phyloP scores from a whole-genome alignment of 2,797 vertebrate genomes.

The Xenops minutus region DNA sequence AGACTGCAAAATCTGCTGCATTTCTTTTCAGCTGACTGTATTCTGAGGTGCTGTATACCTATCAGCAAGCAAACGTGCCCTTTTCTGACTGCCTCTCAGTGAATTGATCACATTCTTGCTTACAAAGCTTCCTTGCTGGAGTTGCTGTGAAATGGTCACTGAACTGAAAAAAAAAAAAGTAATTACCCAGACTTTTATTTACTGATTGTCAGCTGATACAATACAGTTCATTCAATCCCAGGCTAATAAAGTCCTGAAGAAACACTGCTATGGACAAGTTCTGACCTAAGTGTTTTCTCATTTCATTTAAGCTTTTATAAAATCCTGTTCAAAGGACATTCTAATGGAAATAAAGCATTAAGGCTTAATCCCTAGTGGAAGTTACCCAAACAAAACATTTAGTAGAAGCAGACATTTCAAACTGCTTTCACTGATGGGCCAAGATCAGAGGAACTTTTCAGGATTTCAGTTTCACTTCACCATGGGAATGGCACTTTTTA shows the following conservation, averaged over 20 bases:
- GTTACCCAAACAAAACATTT: constrained; percentile 50
- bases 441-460: constrained; percentile 33
- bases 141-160: background rate
- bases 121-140: background rate
- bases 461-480: constrained; percentile 23
- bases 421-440: constrained; percentile 14
- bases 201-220: constrained; percentile 10
- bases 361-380: constrained; percentile 40
- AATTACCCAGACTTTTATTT: background rate
- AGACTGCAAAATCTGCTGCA: background rate
- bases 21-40: background rate
- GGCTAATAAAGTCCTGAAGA: constrained; percentile 15
- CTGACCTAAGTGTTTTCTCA: constrained; percentile 3
- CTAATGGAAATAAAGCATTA: constrained; percentile 55
- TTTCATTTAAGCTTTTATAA: constrained; percentile 46
- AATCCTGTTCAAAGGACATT: constrained; percentile 18
- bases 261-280: background rate
- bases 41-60: background rate
- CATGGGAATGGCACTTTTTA: constrained; percentile 6
- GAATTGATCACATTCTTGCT: background rate
- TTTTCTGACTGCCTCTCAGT: background rate
- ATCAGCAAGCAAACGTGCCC: background rate
- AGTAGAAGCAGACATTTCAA: constrained; percentile 11
- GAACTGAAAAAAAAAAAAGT: background rate
- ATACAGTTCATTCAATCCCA: constrained; percentile 1